These are phyloP conservation scores for Dendrolimus pini DNA, from an alignment of 2,888 invertebrate genomes.

Conservation along the genomic window DNA sequence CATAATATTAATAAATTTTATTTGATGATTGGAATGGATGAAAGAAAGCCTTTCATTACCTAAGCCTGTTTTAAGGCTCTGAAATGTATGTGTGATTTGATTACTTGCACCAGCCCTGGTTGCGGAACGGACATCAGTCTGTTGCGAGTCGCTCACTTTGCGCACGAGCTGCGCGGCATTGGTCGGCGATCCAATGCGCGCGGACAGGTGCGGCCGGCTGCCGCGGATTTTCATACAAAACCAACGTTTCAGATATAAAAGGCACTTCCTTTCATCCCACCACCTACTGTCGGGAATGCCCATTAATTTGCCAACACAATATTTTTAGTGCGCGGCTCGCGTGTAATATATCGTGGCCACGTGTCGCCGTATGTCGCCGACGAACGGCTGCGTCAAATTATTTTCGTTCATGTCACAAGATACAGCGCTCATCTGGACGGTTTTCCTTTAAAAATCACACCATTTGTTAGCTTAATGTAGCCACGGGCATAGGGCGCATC, in stretches of 20 bases:
- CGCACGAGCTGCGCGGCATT: slow-evolving; percentile 16
- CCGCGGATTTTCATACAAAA: slow-evolving; percentile 72
- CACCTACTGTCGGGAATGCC: slow-evolving; percentile 74
- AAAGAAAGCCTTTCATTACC: too few species aligned
- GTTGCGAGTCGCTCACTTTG: slow-evolving; percentile 14
- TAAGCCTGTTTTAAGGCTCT: too few species aligned
- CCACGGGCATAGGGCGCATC: slow-evolving; percentile 44
- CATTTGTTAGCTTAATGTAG: slow-evolving; percentile 57
- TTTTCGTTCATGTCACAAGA: slow-evolving; percentile 76
- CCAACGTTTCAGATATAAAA: slow-evolving; percentile 75
- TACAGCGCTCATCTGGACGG: slow-evolving; percentile 73
- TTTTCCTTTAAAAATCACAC: slow-evolving; percentile 72
- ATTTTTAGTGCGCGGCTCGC: slow-evolving; percentile 75
- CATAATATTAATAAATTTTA: too few species aligned
- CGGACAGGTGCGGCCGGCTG: slow-evolving; percentile 74
- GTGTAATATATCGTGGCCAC: slow-evolving; percentile 76
- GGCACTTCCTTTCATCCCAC: slow-evolving; percentile 76
- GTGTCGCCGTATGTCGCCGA: slow-evolving; percentile 75
- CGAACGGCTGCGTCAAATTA: slow-evolving; percentile 75
- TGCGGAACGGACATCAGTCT: slow-evolving; percentile 9
- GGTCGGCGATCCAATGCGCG: slow-evolving; percentile 42
- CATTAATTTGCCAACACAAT: slow-evolving; percentile 78
- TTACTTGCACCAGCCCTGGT: slow-evolving; percentile 26
- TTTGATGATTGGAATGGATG: too few species aligned
- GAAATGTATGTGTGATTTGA: too few species aligned